Evolutionary conservation across 1,140 invertebrate species (phyloP), one percentile per base, ranked within the genome.

Genomic region (Procambarus virginalis): DNA sequence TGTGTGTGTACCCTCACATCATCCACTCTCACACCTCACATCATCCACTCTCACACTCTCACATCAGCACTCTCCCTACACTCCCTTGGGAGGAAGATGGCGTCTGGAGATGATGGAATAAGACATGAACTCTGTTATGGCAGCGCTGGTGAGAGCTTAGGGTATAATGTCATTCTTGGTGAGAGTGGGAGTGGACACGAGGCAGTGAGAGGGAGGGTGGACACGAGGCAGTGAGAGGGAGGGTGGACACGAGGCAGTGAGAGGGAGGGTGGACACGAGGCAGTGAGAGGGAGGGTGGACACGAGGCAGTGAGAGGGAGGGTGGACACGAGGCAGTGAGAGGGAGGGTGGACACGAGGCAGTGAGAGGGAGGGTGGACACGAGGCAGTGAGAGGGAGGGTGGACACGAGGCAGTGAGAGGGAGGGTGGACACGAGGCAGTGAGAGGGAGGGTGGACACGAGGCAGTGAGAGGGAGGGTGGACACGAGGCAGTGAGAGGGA

Each of bases 141-240:
- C n/a, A n/a, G n/a, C n/a, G n/a, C n/a, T n/a, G n/a, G n/a, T n/a
- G n/a, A n/a, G n/a, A n/a, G n/a, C n/a, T n/a, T n/a, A n/a, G n/a
- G n/a, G n/a, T n/a, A n/a, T n/a, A n/a, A n/a, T n/a, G n/a, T n/a
- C n/a, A n/a, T n/a, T n/a, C n/a, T n/a, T n/a, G n/a, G n/a, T n/a
- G 55, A 48, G 77, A n/a, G 77, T 8, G 77, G 49, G 12, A n/a
- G 77, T 10, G 45, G 46, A n/a, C n/a, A 14, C 8, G 77, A 79
- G 77, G 49, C 8, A 48, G 77, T n/a, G 77, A 79, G 22, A 51
- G 45, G 49, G n/a, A 79, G 45, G n/a, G 77, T n/a, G 77, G 46
- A 45, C 20, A 46, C 12, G 45, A 48, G 77, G 49, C 8, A 48
- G 77, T 45, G 77, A 48, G 22, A 51, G n/a, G 46, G 22, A 79